A percentile compares a stretch with the other conserved stretches of the same genome.
These are phyloP conservation scores for Zaprionus taronus DNA, from an alignment of 1,140 invertebrate genomes.

Conservation along the genomic window DNA sequence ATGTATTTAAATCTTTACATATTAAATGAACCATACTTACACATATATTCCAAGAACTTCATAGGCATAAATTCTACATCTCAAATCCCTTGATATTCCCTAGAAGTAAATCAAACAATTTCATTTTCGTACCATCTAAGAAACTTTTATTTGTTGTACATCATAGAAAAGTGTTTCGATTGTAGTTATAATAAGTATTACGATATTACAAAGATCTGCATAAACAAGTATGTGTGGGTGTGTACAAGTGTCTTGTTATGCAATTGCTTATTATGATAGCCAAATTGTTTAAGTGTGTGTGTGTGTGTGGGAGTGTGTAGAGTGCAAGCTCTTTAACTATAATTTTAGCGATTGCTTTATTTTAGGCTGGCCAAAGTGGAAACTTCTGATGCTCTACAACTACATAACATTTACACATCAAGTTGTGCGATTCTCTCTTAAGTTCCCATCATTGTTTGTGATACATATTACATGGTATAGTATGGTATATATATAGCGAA, in stretches of 20 bases:
- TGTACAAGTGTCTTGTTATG: constrained; percentile 12
- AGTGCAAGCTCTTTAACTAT: constrained; percentile 29
- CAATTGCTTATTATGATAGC: constrained; percentile 22
- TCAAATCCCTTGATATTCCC: not conserved
- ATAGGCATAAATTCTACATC: not conserved
- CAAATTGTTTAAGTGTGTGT: constrained; percentile 32
- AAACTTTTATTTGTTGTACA: constrained; percentile 61
- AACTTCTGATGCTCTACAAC: constrained; percentile 44
- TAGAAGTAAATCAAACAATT: not conserved
- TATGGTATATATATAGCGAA: constrained; percentile 38
- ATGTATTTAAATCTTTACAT: too few species aligned
- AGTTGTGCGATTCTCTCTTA: not conserved
- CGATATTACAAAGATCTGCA: constrained; percentile 67
- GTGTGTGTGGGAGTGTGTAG: constrained; percentile 16
- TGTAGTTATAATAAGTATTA: constrained; percentile 70
- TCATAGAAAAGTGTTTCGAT: constrained; percentile 57
- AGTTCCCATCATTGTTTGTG: constrained; percentile 1
- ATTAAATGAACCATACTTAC: too few species aligned
- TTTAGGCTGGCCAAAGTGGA: constrained; percentile 32
- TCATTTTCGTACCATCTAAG: constrained; percentile 54
- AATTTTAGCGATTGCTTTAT: constrained; percentile 50
- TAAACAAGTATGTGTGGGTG: constrained; percentile 29
- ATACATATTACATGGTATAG: constrained; percentile 7
- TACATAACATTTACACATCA: constrained; percentile 52
- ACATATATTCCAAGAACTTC: not conserved